Evolutionary conservation across 2,797 vertebrate genomes (phyloP).

Genomic region (Sorex maritimensis): DNA sequence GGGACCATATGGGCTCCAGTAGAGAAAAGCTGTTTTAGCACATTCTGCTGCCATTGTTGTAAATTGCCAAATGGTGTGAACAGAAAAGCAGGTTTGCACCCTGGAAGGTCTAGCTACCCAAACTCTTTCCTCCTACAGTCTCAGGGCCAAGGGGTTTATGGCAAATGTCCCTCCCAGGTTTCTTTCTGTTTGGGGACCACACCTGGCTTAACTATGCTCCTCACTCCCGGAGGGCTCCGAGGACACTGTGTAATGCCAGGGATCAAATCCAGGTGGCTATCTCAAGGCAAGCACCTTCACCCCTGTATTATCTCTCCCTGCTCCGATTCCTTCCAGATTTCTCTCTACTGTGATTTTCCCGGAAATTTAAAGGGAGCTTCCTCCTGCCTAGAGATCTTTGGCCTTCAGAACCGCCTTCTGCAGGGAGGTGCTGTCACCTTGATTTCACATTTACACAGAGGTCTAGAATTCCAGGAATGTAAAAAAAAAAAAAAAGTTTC

Average conservation of each 20-base stretch:
- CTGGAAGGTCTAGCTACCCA: conserved; percentile 13
- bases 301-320: too few relatives aligned
- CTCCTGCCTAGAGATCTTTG: neutral
- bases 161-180: conserved; percentile 22
- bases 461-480: neutral
- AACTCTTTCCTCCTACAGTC: neutral
- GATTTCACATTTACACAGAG: neutral
- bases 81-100: conserved; percentile 11
- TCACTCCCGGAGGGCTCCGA: too few relatives aligned
- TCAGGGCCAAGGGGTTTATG: conserved; percentile 26
- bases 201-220: too few relatives aligned
- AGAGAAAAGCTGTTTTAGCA: conserved; percentile 10
- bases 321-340: neutral
- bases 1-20: too few relatives aligned
- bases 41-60: neutral
- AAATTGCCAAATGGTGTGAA: conserved; percentile 10
- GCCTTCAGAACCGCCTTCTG: neutral
- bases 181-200: too few relatives aligned
- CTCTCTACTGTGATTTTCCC: neutral
- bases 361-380: neutral
- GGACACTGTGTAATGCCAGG: too few relatives aligned
- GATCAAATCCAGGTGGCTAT: too few relatives aligned
- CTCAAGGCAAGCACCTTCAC: too few relatives aligned
- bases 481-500: too few relatives aligned
- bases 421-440: neutral